A percentile compares a stretch with the other conserved stretches of the same genome.
phyloP scores from a whole-genome alignment of 2,113 vertebrate genomes.

The Microcebus murinus region DNA sequence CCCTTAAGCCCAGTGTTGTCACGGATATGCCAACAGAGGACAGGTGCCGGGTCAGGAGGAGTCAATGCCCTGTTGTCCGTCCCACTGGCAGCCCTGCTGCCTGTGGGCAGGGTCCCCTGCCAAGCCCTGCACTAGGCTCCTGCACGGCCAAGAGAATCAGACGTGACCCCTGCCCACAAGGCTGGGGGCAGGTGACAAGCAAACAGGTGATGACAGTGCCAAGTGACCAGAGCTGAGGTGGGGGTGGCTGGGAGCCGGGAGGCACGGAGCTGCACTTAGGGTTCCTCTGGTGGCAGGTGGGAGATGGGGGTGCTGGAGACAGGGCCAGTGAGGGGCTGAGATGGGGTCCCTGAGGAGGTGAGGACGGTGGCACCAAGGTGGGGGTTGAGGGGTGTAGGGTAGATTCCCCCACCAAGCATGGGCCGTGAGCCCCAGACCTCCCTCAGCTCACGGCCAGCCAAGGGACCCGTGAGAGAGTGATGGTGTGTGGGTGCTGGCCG shows the following conservation, averaged over 20 bases:
- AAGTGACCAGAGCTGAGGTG: neutral
- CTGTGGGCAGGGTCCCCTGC: conserved; percentile 32
- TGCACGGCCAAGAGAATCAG: conserved; percentile 11
- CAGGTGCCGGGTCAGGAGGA: neutral
- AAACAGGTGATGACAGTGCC: neutral
- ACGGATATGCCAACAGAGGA: neutral
- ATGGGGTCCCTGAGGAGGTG: neutral
- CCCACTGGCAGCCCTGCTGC: neutral
- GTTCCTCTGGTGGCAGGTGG: neutral
- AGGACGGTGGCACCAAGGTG: neutral
- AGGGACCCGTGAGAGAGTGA: neutral
- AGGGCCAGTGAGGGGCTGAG: neutral
- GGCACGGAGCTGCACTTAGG: neutral
- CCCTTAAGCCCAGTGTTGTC: neutral
- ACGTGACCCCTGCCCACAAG: conserved; percentile 1
- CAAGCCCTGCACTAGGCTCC: neutral
- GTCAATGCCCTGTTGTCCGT: neutral
- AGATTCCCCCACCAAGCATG: neutral
- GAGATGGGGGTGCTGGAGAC: neutral
- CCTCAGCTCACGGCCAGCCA: neutral
- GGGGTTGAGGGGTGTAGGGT: neutral
- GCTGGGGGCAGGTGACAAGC: neutral
- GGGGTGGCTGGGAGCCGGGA: neutral
- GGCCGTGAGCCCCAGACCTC: neutral
- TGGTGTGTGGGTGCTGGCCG: neutral